phyloP scores from a whole-genome alignment of 2,888 invertebrate species.

The Pseudeuparius sepicola region DNA sequence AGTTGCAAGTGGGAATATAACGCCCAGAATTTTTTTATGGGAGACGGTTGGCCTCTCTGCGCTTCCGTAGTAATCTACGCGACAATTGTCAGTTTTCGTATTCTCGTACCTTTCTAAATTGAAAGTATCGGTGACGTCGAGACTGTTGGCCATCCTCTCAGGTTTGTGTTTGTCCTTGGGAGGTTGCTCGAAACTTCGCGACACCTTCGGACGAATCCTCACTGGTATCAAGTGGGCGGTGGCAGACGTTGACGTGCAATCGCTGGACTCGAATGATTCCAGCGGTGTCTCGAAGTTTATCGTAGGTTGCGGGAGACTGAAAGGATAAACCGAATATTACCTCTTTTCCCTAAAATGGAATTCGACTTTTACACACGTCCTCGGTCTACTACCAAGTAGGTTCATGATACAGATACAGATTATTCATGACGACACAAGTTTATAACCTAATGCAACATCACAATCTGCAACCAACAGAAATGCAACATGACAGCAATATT shows the following conservation, averaged over 20 bases:
- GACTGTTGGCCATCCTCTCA: slow-evolving; percentile 34
- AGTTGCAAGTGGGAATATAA: too few relatives aligned
- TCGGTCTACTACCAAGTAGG: not conserved
- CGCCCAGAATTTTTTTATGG: too few relatives aligned
- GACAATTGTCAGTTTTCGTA: too few relatives aligned
- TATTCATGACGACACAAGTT: too few relatives aligned
- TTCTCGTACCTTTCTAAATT: too few relatives aligned
- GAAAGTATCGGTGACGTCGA: slow-evolving; percentile 30
- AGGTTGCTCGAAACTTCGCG: slow-evolving; percentile 37
- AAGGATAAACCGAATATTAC: too few relatives aligned
- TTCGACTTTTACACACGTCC: not conserved
- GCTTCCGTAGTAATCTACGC: too few relatives aligned
- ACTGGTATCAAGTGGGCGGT: slow-evolving; percentile 2
- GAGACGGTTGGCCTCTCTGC: too few relatives aligned
- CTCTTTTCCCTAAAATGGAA: too few relatives aligned
- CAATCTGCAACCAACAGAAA: too few relatives aligned
- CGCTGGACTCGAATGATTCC: slow-evolving; percentile 16
- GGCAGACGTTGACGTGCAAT: slow-evolving; percentile 1
- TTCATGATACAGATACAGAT: not conserved
- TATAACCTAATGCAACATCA: too few relatives aligned
- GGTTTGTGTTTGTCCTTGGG: slow-evolving; percentile 27
- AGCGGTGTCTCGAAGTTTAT: slow-evolving; percentile 31
- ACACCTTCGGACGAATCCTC: slow-evolving; percentile 28
- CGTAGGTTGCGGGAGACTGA: slow-evolving; percentile 29
- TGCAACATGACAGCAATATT: too few relatives aligned